phyloP scores from a whole-genome alignment of 2,888 invertebrate species.

The Sceliomorpha sp. region DNA sequence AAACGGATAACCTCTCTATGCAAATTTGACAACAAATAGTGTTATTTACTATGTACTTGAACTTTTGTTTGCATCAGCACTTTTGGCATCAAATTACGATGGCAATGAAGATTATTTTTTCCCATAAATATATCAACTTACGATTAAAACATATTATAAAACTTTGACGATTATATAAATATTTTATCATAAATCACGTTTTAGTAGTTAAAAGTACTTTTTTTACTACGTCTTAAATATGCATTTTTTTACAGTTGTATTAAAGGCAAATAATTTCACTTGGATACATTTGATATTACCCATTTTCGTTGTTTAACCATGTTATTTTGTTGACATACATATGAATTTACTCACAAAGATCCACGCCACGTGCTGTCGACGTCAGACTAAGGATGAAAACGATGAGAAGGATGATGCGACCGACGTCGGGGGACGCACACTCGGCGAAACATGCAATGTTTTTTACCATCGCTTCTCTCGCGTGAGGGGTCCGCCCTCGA shows the following conservation, averaged over 20 bases:
- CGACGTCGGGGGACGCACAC: constrained; percentile 70
- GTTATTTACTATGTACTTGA: constrained; percentile 33
- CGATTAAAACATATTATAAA: too few relatives aligned
- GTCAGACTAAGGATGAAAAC: constrained; percentile 57
- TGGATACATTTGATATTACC: not conserved
- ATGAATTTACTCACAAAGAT: constrained; percentile 72
- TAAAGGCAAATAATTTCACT: not conserved
- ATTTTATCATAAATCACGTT: not conserved
- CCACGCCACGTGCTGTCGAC: constrained; percentile 67
- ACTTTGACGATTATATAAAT: too few relatives aligned
- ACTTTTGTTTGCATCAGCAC: not conserved
- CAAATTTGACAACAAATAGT: constrained; percentile 21
- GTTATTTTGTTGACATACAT: constrained; percentile 36
- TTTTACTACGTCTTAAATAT: too few relatives aligned
- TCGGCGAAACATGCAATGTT: constrained; percentile 68
- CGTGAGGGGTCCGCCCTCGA: constrained; percentile 73
- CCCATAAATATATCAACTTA: not conserved
- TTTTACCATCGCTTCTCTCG: constrained; percentile 72
- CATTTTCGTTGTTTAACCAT: constrained; percentile 4
- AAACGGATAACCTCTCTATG: constrained; percentile 26
- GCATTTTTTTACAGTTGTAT: not conserved
- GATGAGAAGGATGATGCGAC: constrained; percentile 64
- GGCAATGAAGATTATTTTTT: not conserved
- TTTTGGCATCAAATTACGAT: not conserved
- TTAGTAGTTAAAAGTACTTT: not conserved